Evolutionary conservation across 2,113 vertebrate species (phyloP), one percentile per base, ranked within the genome.

Genomic region (Strix aluco): DNA sequence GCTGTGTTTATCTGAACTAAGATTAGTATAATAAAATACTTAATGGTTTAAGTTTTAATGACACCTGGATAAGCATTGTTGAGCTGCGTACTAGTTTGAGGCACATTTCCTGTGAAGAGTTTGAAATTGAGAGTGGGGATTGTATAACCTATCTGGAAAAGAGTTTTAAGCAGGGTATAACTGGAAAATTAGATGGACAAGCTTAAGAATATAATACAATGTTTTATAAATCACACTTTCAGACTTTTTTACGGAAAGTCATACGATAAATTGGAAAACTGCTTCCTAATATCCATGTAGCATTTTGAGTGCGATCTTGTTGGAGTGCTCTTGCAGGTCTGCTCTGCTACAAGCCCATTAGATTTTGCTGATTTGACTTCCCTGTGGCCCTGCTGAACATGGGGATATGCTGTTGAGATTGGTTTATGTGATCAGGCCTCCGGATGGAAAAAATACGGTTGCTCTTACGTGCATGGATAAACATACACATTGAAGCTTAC

Each of bases 211-310:
- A 38, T 73, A 74, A 49, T 54, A 51, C 34, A n/a, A 5, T 44
- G 3, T 63, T 73, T 85, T 88, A 74, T 71, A 67, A 71, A 71
- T 81, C 16, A 63, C 7, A 23, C 15, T 59, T 91, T 36, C 20
- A 46, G 26, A 15, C 13, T 65, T 94, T 94, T 65, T 84, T 34
- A 13, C 46, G 47, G 23, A 26, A 78, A 27, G 13, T 88, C 22
- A 25, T 54, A 6, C 0, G 2, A 12, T 86, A 54, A 84, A 65
- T 49, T 11, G 5, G 36, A 85, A 38, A 69, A 46, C 30, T 12
- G 16, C 3, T 70, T 91, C 44, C n/a, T 80, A 22, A 86, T 22
- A 14, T 4, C 63, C 0, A 0, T 62, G 29, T 65, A 1, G 0
- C 1, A 3, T 15, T 63, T 36, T 2, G 8, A 63, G n/a, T 38